Percentiles rank a stretch among this genome's conserved stretches.
Conservation (phyloP, 1,140 invertebrate species). For the Drosophila biarmipes region DNA sequence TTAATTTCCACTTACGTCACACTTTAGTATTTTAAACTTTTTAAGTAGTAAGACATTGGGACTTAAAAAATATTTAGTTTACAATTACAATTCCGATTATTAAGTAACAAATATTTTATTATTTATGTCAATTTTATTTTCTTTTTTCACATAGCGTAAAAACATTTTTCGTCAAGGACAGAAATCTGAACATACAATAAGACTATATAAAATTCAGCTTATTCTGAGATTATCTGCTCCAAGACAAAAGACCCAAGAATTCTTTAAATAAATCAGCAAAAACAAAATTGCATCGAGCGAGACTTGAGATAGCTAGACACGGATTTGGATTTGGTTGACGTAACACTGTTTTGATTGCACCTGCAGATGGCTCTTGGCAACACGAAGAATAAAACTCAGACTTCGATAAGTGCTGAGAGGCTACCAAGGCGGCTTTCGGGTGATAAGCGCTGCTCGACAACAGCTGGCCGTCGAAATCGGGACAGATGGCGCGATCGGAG, state of each 20-base stretch:
- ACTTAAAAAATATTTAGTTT: no score
- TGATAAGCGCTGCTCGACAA: conserved; percentile 26
- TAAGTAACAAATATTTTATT: no score
- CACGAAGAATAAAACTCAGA: not conserved
- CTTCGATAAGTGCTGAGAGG: conserved; percentile 1
- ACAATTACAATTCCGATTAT: no score
- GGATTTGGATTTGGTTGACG: conserved; percentile 17
- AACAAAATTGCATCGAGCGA: conserved; percentile 39
- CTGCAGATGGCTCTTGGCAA: conserved; percentile 40
- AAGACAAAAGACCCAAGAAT: not conserved
- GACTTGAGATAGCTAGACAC: conserved; percentile 1
- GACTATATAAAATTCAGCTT: not conserved
- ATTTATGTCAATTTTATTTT: no score
- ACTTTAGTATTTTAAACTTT: no score
- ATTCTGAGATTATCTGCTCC: not conserved
- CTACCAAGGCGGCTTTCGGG: not conserved
- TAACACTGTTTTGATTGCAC: conserved; percentile 10
- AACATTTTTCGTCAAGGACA: not conserved
- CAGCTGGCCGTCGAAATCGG: conserved; percentile 18
- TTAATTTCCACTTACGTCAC: no score
- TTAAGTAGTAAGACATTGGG: no score
- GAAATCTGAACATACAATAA: not conserved
- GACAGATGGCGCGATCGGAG: conserved; percentile 27
- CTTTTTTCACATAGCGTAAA: no score
- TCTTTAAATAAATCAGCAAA: conserved; percentile 4